Evolutionary conservation across 2,797 vertebrate genomes (phyloP).

Genomic region (Liparis tanakae): DNA sequence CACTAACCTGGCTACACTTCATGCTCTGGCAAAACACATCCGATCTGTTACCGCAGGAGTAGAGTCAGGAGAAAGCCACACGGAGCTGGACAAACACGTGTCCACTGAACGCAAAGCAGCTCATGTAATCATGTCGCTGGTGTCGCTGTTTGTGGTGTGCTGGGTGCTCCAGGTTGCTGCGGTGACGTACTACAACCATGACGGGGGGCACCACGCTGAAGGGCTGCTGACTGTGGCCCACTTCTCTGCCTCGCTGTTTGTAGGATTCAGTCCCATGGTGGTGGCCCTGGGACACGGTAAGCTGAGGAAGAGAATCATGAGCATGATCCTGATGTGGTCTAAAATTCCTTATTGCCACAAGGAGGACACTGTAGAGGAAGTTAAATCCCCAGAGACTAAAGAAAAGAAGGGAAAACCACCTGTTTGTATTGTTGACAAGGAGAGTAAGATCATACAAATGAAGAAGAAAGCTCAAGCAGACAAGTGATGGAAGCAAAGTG

Average conservation of each 20-base stretch:
- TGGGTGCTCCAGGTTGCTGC: constrained; percentile 86
- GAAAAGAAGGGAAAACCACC: constrained; percentile 37
- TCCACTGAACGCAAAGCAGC: constrained; percentile 82
- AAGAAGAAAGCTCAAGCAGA: constrained; percentile 31
- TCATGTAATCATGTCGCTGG: constrained; percentile 82
- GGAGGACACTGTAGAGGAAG: background rate
- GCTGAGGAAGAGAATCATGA: constrained; percentile 76
- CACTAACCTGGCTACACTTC: constrained; percentile 82
- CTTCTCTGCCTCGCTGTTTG: constrained; percentile 84
- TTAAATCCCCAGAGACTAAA: constrained; percentile 22
- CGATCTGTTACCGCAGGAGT: constrained; percentile 66
- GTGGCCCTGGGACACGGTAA: constrained; percentile 86
- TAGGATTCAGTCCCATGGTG: constrained; percentile 86
- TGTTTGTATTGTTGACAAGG: constrained; percentile 56
- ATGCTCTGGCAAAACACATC: constrained; percentile 81
- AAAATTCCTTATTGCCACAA: constrained; percentile 40
- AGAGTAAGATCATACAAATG: constrained; percentile 27
- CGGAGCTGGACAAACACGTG: constrained; percentile 75
- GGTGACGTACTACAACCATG: constrained; percentile 85
- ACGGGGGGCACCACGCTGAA: constrained; percentile 74
- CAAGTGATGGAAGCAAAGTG: constrained; percentile 26
- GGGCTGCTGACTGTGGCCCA: constrained; percentile 83
- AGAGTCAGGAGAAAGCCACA: constrained; percentile 46
- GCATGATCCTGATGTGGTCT: constrained; percentile 61
- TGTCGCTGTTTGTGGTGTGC: constrained; percentile 83